phyloP scores from a whole-genome alignment of 92 coral and sea anemone genomes.

The Phymanthus crucifer region DNA sequence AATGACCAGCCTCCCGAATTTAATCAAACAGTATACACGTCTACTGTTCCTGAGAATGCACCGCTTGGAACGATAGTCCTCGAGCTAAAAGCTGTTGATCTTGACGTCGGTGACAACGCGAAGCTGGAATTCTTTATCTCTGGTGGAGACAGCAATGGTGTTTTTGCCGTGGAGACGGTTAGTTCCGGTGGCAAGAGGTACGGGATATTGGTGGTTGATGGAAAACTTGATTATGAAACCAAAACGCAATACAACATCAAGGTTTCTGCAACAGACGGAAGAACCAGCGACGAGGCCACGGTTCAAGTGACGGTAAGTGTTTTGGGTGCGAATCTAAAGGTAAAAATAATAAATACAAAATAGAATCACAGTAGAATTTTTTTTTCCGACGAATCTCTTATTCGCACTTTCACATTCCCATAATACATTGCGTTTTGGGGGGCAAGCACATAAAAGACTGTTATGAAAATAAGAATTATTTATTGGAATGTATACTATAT shows the following conservation, averaged over 20 bases:
- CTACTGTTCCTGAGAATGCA: slow-evolving; percentile 66
- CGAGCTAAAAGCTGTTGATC: slow-evolving; percentile 63
- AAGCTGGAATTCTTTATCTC: slow-evolving; percentile 73
- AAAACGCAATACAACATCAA: slow-evolving; percentile 40
- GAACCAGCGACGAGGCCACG: slow-evolving; percentile 52
- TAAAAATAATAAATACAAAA: too few relatives aligned
- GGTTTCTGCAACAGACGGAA: slow-evolving; percentile 83
- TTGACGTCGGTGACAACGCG: slow-evolving; percentile 89
- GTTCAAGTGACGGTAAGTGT: slow-evolving; percentile 59
- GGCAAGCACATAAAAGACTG: too few relatives aligned
- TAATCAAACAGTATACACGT: slow-evolving; percentile 41
- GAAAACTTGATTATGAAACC: slow-evolving; percentile 77
- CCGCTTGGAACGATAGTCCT: slow-evolving; percentile 54
- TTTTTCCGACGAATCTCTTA: too few relatives aligned
- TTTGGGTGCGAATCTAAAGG: too few relatives aligned
- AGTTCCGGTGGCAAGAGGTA: slow-evolving; percentile 38
- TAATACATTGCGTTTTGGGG: too few relatives aligned
- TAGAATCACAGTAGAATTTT: too few relatives aligned
- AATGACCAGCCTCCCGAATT: slow-evolving; percentile 81
- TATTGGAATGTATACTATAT: too few relatives aligned
- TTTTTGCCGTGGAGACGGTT: slow-evolving; percentile 68
- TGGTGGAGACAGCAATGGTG: slow-evolving; percentile 64
- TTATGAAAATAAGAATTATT: too few relatives aligned
- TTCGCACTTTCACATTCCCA: too few relatives aligned
- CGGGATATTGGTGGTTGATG: slow-evolving; percentile 65